These are phyloP conservation scores for Oreochromis aureus DNA, from an alignment of 2,113 vertebrate genomes.

Conservation along the genomic window DNA sequence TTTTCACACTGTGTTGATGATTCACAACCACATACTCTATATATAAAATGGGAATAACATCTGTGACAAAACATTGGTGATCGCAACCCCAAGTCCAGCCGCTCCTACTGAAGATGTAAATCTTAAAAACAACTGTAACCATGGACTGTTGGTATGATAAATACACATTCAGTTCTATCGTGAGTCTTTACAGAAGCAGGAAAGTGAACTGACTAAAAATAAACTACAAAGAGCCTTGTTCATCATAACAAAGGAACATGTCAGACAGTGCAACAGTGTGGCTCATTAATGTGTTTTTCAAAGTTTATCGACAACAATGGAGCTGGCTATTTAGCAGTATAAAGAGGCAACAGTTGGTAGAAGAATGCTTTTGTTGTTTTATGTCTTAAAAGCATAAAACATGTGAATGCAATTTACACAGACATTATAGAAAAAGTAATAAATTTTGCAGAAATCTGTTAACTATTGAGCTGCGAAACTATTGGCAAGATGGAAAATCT, in stretches of 20 bases:
- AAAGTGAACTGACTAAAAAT: background rate
- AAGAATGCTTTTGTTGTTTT: background rate
- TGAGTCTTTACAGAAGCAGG: background rate
- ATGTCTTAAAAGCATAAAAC: background rate
- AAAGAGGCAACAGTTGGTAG: background rate
- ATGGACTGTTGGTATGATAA: background rate
- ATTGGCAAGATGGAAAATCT: background rate
- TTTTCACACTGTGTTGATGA: background rate
- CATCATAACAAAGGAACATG: background rate
- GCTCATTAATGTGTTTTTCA: background rate
- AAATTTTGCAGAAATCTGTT: background rate
- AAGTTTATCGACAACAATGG: background rate
- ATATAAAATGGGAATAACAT: background rate
- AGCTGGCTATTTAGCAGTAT: background rate
- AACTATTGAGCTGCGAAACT: background rate
- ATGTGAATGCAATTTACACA: background rate
- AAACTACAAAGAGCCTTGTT: background rate
- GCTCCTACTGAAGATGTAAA: background rate
- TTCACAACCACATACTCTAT: background rate
- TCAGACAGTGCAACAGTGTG: background rate
- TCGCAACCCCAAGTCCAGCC: background rate
- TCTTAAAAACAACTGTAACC: background rate
- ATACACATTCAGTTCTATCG: background rate
- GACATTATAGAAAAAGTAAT: background rate
- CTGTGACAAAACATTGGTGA: background rate